Evolutionary conservation across 2,113 vertebrate species (phyloP).

Genomic region (Plecotus auritus): DNA sequence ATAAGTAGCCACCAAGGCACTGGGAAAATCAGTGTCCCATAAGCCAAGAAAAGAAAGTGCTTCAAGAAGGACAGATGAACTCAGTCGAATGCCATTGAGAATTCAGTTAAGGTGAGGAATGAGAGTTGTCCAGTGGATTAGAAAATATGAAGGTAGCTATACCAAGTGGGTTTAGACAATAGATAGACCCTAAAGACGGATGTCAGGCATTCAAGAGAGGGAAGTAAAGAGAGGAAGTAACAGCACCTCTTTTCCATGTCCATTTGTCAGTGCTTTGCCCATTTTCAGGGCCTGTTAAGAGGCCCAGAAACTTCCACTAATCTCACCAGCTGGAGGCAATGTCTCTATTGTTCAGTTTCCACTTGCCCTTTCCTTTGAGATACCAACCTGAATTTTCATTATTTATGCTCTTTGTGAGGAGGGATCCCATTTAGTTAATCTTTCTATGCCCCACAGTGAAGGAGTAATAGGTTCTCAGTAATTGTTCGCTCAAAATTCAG

Average conservation of each 20-base stretch:
- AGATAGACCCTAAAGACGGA: neutral
- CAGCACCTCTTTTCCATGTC: neutral
- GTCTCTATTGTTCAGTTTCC: neutral
- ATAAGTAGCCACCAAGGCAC: neutral
- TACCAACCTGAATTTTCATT: neutral
- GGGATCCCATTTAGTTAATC: constrained; percentile 16
- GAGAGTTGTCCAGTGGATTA: neutral
- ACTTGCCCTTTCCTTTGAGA: constrained; percentile 17
- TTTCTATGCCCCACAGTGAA: neutral
- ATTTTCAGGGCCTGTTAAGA: constrained; percentile 14
- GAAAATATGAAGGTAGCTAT: neutral
- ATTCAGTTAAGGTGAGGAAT: neutral
- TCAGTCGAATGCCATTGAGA: neutral
- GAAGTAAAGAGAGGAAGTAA: neutral
- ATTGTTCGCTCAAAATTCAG: constrained; percentile 11
- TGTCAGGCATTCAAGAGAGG: neutral
- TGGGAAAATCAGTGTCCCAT: neutral
- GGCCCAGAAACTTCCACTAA: neutral
- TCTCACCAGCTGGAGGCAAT: neutral
- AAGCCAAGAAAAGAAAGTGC: neutral
- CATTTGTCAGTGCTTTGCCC: neutral
- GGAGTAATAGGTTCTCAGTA: constrained; percentile 16
- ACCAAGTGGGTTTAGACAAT: neutral
- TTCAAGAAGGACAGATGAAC: neutral
- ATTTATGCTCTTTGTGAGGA: constrained; percentile 40